Evolutionary conservation across 2,797 vertebrate genomes (phyloP).

Genomic region (Premnoplex brunnescens): DNA sequence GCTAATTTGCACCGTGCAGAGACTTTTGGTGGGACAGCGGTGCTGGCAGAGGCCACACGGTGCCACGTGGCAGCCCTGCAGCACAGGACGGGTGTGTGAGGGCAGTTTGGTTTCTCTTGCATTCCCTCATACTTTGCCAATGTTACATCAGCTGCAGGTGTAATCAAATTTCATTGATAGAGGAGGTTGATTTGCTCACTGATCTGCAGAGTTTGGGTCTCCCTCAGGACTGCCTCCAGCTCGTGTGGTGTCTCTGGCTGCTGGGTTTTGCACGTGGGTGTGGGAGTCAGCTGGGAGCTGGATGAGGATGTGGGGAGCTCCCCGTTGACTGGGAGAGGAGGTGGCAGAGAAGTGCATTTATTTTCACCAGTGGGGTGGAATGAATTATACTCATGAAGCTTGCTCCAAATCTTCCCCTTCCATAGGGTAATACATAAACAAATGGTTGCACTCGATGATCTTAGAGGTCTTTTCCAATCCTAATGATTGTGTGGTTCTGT

Average conservation of each 20-base stretch:
- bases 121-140: neutral
- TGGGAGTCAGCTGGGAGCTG: neutral
- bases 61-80: neutral
- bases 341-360: neutral
- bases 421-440: neutral
- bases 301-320: neutral
- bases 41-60: fast-evolving
- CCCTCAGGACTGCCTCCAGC: neutral
- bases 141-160: neutral
- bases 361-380: neutral
- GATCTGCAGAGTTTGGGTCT: fast-evolving
- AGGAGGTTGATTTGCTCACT: neutral
- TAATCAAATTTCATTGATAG: neutral
- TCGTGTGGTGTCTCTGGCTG: fast-evolving
- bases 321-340: neutral
- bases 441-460: neutral
- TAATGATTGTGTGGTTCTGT: neutral
- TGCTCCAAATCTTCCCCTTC: neutral
- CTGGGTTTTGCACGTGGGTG: neutral
- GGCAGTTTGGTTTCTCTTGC: neutral
- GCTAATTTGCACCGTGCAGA: fast-evolving
- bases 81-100: neutral
- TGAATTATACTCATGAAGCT: neutral
- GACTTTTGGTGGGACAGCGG: fast-evolving
- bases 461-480: neutral